Percentiles rank a stretch among this genome's conserved stretches.
phyloP scores from a whole-genome alignment of 2,113 vertebrate species.

The Pseudorasbora parva region DNA sequence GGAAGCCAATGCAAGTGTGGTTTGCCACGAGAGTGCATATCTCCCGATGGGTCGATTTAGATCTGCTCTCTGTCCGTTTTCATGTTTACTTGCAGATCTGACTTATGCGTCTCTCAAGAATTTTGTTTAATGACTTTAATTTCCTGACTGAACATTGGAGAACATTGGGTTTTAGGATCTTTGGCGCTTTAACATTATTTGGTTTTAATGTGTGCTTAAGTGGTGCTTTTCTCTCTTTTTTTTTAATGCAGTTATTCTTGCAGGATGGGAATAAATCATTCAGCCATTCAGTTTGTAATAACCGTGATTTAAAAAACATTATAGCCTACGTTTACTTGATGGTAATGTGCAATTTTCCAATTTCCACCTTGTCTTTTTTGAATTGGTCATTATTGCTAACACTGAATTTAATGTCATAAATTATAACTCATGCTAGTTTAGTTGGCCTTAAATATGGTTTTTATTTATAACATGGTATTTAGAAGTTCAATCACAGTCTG shows the following conservation, averaged over 20 bases:
- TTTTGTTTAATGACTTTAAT: conserved; percentile 10
- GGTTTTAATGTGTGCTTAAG: background rate
- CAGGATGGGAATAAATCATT: background rate
- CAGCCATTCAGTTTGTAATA: background rate
- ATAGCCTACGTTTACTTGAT: background rate
- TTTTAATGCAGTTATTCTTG: conserved; percentile 2
- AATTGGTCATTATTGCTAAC: background rate
- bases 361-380: background rate
- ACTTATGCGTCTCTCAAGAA: background rate
- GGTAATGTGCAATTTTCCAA: background rate
- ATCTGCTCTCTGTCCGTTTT: background rate
- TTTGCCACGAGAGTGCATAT: background rate
- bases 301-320: background rate
- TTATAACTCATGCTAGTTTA: background rate
- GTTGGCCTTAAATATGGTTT: background rate
- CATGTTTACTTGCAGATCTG: conserved; percentile 34
- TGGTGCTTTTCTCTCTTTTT: background rate
- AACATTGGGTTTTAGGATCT: background rate
- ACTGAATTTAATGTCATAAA: background rate
- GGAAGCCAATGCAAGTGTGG: background rate
- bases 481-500: background rate
- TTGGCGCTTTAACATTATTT: conserved; percentile 6
- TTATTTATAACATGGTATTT: background rate
- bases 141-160: conserved; percentile 8
- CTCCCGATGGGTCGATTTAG: background rate